Base-by-base conservation (phyloP, 2,797 vertebrate species). In the Chelidonichthys spinosus region DNA sequence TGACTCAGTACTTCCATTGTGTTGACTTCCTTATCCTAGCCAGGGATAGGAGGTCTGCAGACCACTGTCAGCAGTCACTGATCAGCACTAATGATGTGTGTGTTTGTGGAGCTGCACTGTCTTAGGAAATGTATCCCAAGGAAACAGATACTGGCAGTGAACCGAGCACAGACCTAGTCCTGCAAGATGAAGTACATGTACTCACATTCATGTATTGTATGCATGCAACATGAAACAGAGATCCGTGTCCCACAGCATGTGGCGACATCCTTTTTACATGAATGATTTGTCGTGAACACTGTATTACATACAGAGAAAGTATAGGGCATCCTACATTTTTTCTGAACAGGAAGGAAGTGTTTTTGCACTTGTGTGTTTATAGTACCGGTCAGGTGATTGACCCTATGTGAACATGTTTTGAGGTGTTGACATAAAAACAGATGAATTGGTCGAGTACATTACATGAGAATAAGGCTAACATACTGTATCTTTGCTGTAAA, bases 1-100 rank as follows among this genome's bases (percentile, higher is more conserved):
- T 89, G 82, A 90, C 76, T 89, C 85, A 44, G 72, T 62, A 42
- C 44, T 85, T 86, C 79, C 42, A 78, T 90, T 89, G 76, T 89
- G 67, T 73, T 37, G 61, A 69, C 81, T 79, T 89, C 79, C 78
- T 86, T 56, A 78, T 87, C 76, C 58, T 43, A 17, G 18, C 50
- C 13, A 17, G 56, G 69, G 70, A 72, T 65, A 74, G 55, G 37
- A 42, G 53, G 33, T 52, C 18, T 74, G 36, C 53, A 69, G 15
- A 69, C 66, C 39, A 25, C 49, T 35, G 67, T 83, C 69, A 70
- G 66, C 44, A 71, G 49, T 55, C 73, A 32, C 65, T 32, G 18
- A 53, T 72, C 68, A 74, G 63, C 43, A 61, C 25, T n/a, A 17
- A 39, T 59, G 73, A 65, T n/a, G 13, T 71, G 25, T 70, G 15